phyloP scores from a whole-genome alignment of 2,797 vertebrate species.

The Peromyscus eremicus region DNA sequence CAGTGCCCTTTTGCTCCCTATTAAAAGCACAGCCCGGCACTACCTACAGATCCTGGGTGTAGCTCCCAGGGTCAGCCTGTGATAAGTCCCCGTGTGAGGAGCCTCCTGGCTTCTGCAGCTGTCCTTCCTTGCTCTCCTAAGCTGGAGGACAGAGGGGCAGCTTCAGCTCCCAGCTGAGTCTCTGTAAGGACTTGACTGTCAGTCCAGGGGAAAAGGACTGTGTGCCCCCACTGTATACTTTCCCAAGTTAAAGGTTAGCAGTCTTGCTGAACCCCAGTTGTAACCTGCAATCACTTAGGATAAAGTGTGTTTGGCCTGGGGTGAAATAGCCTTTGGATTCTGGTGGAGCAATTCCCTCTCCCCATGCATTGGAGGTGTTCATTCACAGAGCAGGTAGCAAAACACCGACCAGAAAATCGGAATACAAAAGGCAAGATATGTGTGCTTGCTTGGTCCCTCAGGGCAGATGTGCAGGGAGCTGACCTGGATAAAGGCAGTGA shows the following conservation, averaged over 20 bases:
- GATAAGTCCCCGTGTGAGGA: not conserved
- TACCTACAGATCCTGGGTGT: not conserved
- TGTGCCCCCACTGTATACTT: not conserved
- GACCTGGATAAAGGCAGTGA: not conserved
- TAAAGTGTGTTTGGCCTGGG: not conserved
- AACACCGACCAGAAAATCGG: not conserved
- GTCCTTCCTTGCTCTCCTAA: not conserved
- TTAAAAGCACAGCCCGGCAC: not conserved
- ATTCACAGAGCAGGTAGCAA: not conserved
- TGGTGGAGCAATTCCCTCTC: not conserved
- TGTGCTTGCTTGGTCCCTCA: not conserved
- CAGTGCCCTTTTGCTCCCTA: not conserved
- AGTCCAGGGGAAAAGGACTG: not conserved
- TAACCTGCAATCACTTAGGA: not conserved
- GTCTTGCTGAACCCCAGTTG: not conserved
- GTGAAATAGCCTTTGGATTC: not conserved
- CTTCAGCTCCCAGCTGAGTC: not conserved
- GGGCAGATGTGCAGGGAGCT: not conserved
- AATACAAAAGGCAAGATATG: not conserved
- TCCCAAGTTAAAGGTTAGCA: constrained; percentile 31
- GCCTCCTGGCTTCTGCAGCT: not conserved
- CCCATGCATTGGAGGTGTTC: fast-evolving
- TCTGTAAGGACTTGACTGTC: not conserved
- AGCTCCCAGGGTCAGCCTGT: not conserved
- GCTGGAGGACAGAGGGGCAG: not conserved